Evolutionary conservation across 64 coral and sea anemone species (phyloP).

Genomic region (Anthopleura sola): DNA sequence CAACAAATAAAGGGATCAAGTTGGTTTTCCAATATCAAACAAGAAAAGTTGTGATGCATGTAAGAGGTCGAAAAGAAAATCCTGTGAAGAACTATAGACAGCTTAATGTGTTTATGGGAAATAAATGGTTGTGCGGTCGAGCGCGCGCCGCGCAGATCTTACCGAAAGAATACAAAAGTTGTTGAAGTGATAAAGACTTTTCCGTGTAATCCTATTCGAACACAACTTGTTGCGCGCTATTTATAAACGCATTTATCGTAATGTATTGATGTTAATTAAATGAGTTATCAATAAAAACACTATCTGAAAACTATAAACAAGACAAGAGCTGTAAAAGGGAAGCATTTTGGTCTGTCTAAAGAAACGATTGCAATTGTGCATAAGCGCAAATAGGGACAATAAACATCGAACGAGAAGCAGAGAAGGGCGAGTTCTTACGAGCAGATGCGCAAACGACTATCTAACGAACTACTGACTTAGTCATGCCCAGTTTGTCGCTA

Average conservation of each 20-base stretch:
- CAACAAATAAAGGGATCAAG: conserved; percentile 5
- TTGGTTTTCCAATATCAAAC: neutral
- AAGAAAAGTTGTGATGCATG: neutral
- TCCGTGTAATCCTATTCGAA: neutral
- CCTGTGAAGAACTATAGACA: neutral
- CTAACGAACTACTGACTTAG: too few species aligned
- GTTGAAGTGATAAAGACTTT: neutral
- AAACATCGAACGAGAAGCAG: too few species aligned
- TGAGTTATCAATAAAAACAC: neutral
- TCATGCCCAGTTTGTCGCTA: too few species aligned
- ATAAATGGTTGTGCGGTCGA: neutral
- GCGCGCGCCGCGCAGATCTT: neutral
- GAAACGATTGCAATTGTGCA: too few species aligned
- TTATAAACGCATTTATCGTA: neutral
- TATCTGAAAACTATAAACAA: neutral
- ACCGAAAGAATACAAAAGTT: neutral
- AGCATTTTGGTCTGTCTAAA: neutral
- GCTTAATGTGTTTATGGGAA: conserved; percentile 1
- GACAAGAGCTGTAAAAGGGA: neutral
- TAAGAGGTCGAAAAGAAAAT: neutral
- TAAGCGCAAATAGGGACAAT: too few species aligned
- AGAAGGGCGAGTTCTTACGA: neutral
- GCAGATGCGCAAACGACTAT: neutral
- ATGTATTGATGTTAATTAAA: neutral
- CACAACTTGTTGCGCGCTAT: neutral